Percentiles rank a stretch among this genome's conserved stretches.
phyloP scores from a whole-genome alignment of 2,797 vertebrate genomes.

The Phalloptychus januarius region DNA sequence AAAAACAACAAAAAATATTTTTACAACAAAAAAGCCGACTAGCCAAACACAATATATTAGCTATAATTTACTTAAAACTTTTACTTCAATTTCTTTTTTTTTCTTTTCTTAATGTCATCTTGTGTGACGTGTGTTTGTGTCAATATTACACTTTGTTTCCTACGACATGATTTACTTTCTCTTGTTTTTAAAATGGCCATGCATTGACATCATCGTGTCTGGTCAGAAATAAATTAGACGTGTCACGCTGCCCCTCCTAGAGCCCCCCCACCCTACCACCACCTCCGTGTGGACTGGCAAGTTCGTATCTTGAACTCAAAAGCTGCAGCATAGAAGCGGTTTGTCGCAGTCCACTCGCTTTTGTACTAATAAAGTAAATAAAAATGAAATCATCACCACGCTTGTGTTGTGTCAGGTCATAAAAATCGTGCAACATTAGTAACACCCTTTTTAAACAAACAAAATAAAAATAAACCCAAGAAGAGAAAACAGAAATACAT shows the following conservation, averaged over 20 bases:
- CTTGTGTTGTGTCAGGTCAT: conserved; percentile 70
- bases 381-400: conserved; percentile 61
- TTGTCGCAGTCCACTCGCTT: conserved; percentile 57
- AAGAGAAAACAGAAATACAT: conserved; percentile 76
- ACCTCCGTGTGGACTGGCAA: conserved; percentile 58
- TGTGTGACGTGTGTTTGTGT: conserved; percentile 85
- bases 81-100: conserved; percentile 76
- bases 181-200: conserved; percentile 85
- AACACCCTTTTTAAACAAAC: conserved; percentile 84
- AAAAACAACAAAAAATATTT: conserved; percentile 86
- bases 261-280: neutral
- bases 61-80: conserved; percentile 87
- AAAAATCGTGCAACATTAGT: conserved; percentile 90
- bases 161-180: conserved; percentile 78
- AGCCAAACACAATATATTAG: conserved; percentile 98
- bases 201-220: conserved; percentile 85
- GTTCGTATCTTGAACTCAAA: conserved; percentile 79
- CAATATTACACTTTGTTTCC: conserved; percentile 80
- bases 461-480: conserved; percentile 72
- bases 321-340: conserved; percentile 88
- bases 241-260: conserved; percentile 41
- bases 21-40: conserved; percentile 92
- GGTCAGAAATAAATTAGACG: conserved; percentile 83
- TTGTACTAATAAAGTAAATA: conserved; percentile 45
- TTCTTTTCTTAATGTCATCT: conserved; percentile 81